phyloP scores from a whole-genome alignment of 2,797 vertebrate species.

The Peromyscus melanophrys region DNA sequence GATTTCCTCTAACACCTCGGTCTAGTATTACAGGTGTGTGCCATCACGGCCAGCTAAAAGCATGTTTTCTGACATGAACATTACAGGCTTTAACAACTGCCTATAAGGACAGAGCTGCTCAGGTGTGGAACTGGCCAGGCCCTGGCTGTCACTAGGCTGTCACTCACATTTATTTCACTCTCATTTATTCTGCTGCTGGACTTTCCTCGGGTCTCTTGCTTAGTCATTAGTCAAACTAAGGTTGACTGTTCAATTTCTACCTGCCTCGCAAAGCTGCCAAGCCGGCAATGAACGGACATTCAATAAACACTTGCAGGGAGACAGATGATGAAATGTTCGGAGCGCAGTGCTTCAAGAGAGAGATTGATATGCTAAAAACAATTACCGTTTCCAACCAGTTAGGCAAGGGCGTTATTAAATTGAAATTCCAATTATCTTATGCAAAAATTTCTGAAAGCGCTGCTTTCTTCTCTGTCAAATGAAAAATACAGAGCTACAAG shows the following conservation, averaged over 20 bases:
- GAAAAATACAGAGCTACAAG: slow-evolving; percentile 59
- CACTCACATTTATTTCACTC: slow-evolving; percentile 6
- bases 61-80: slow-evolving; percentile 37
- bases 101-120: not conserved
- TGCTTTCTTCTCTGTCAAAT: slow-evolving; percentile 69
- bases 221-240: slow-evolving; percentile 75
- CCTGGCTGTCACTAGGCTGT: not conserved
- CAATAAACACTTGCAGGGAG: slow-evolving; percentile 63
- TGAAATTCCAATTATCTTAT: slow-evolving; percentile 79
- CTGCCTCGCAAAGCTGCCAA: slow-evolving; percentile 57
- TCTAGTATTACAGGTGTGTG: not conserved
- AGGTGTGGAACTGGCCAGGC: not conserved
- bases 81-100: not conserved
- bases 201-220: slow-evolving; percentile 59
- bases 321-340: slow-evolving; percentile 66
- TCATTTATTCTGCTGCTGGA: slow-evolving; percentile 46
- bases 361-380: slow-evolving; percentile 79
- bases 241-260: slow-evolving; percentile 78
- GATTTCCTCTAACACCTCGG: not conserved
- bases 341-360: slow-evolving; percentile 49
- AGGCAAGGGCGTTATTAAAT: slow-evolving; percentile 76
- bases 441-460: slow-evolving; percentile 75
- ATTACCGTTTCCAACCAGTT: slow-evolving; percentile 75
- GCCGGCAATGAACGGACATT: slow-evolving; percentile 27
- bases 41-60: not conserved